phyloP scores from a whole-genome alignment of 2,888 invertebrate genomes.

The Pristionchus fissidentatus region DNA sequence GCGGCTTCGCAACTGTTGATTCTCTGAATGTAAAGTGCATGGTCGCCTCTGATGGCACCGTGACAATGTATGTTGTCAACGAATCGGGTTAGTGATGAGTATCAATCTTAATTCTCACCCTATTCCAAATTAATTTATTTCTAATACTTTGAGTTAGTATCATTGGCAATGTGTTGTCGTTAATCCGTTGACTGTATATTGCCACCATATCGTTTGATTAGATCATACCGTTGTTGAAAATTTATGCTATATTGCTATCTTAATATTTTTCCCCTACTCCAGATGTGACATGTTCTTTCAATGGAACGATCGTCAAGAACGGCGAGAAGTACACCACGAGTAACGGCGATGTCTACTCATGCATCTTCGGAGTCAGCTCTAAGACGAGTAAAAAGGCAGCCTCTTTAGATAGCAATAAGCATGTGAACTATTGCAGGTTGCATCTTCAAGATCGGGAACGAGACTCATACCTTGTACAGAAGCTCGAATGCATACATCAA shows the following conservation, averaged over 20 bases:
- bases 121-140: not conserved
- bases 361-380: slow-evolving; percentile 29
- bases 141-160: too few relatives aligned
- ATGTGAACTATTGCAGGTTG: slow-evolving; percentile 31
- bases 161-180: too few relatives aligned
- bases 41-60: not conserved
- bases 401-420: too few relatives aligned
- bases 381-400: slow-evolving; percentile 21
- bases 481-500: not conserved
- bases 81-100: not conserved
- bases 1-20: not conserved
- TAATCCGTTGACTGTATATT: too few relatives aligned
- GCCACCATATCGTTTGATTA: too few relatives aligned
- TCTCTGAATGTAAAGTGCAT: slow-evolving; percentile 2
- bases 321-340: not conserved
- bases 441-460: slow-evolving; percentile 19
- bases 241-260: too few relatives aligned
- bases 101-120: too few relatives aligned
- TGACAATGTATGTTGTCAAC: slow-evolving; percentile 10
- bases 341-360: not conserved
- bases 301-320: not conserved
- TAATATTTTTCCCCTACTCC: not conserved
- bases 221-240: too few relatives aligned
- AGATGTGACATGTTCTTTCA: slow-evolving; percentile 21
- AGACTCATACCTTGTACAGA: not conserved